Base-by-base conservation (phyloP, 2,113 vertebrate genomes). In the Oryzias curvinotus region DNA sequence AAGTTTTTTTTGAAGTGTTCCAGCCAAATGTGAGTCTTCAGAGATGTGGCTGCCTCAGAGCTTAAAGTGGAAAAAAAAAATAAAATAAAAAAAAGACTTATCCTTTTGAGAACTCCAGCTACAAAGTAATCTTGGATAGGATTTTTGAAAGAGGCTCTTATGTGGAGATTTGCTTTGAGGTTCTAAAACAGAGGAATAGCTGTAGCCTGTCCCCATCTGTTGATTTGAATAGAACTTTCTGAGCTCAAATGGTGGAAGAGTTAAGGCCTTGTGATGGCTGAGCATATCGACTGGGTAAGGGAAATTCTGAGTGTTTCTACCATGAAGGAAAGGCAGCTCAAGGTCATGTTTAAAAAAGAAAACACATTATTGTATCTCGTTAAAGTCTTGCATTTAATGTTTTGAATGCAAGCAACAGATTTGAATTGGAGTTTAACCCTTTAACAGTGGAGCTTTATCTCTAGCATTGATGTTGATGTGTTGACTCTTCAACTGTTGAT, bases 171-270 rank as follows among this genome's bases (percentile, higher is more conserved):
- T 57, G 60, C 62, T 80, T 82, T 78, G 63, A 82, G 71, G 79
- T 74, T 73, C 13, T 15, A 17, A 19, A 57, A 41, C 14, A 68
- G 16, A 80, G 46, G 68, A 58, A 68, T 74, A 50, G 57, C 62
- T 71, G 48, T 19, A 41, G 74, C 54, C 73, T 48, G 48, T 50
- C 45, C 42, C 71, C 80, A 77, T 82, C 78, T 85, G 73, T 78
- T 81, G 68, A 75, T 64, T 75, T 73, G 77, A 84, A 85, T 81
- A 58, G 67, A 74, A 79, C 75, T 77, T 73, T 73, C 62, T 50
- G 21, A 83, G 65, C 44, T 70, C 65, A 70, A 71, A 71, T 71
- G 68, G 76, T 18, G 5, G 16, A 12, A 36, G 36, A 44, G 0
- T 51, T 45, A 58, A 73, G 65, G 81, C 62, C 68, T 71, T 71